These are phyloP conservation scores for Lepilemur ruficaudatus DNA, from an alignment of 2,797 vertebrate genomes.

Conservation along the genomic window DNA sequence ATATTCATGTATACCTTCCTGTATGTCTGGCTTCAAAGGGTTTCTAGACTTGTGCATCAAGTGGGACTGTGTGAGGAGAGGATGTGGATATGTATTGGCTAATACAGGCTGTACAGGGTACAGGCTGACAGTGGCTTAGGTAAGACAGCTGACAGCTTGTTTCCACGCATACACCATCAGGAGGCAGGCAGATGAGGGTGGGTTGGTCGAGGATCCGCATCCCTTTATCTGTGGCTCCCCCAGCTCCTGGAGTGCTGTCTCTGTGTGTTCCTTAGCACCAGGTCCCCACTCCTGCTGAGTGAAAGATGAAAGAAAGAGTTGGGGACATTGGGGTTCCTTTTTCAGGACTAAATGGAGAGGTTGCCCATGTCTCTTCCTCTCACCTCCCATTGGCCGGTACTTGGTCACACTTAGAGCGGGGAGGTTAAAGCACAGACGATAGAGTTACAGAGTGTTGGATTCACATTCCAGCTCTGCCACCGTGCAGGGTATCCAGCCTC, in stretches of 20 bases:
- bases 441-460: neutral
- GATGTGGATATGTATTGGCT: neutral
- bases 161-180: neutral
- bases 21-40: neutral
- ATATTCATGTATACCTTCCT: neutral
- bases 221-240: neutral
- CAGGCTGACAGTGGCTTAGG: neutral
- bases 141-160: no score
- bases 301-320: neutral
- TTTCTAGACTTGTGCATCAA: neutral
- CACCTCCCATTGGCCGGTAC: neutral
- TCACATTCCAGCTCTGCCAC: neutral
- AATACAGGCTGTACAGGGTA: neutral
- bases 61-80: neutral
- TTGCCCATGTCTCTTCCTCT: neutral
- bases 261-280: neutral
- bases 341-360: neutral
- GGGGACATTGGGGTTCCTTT: neutral
- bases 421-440: neutral
- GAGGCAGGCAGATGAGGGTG: neutral
- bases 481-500: neutral
- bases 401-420: neutral
- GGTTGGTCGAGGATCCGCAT: neutral
- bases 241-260: neutral
- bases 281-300: neutral